Conservation (phyloP, 2,888 invertebrate genomes). For the Nomada ruficornis region DNA sequence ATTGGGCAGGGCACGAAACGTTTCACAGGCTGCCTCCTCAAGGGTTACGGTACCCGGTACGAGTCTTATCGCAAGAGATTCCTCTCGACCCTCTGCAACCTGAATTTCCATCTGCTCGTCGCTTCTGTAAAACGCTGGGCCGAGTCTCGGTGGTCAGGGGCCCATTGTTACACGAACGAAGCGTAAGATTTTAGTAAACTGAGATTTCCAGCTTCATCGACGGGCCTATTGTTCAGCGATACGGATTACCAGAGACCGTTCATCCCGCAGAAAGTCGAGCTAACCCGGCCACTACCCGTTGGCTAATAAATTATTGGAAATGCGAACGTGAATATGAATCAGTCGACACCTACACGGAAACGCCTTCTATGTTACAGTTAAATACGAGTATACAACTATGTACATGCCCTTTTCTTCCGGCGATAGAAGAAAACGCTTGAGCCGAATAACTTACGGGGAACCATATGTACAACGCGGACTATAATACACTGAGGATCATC, state of each 20-base stretch:
- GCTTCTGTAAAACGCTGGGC: not conserved
- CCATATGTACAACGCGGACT: slow-evolving; percentile 51
- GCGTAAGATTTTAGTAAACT: not conserved
- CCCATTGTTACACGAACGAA: not conserved
- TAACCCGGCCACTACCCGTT: no score
- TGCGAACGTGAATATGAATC: not conserved
- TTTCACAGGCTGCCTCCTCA: not conserved
- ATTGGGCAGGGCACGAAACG: not conserved
- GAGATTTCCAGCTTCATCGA: no score
- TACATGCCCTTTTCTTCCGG: slow-evolving; percentile 29
- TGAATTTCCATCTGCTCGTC: not conserved
- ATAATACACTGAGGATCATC: slow-evolving; percentile 12
- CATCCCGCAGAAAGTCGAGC: no score
- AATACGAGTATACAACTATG: slow-evolving; percentile 45
- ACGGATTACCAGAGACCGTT: no score
- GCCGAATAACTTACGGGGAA: slow-evolving; percentile 47
- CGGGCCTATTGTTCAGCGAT: no score
- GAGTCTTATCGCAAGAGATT: slow-evolving; percentile 31
- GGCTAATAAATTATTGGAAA: not conserved
- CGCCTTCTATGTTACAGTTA: slow-evolving; percentile 33
- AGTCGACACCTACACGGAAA: no score
- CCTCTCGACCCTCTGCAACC: slow-evolving; percentile 17
- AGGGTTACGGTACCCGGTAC: not conserved
- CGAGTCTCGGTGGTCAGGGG: no score
- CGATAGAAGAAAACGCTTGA: not conserved